Percentiles rank a stretch among this genome's conserved stretches.
Conservation (phyloP, 1,140 invertebrate genomes). For the Zaprionus gabonicus region DNA sequence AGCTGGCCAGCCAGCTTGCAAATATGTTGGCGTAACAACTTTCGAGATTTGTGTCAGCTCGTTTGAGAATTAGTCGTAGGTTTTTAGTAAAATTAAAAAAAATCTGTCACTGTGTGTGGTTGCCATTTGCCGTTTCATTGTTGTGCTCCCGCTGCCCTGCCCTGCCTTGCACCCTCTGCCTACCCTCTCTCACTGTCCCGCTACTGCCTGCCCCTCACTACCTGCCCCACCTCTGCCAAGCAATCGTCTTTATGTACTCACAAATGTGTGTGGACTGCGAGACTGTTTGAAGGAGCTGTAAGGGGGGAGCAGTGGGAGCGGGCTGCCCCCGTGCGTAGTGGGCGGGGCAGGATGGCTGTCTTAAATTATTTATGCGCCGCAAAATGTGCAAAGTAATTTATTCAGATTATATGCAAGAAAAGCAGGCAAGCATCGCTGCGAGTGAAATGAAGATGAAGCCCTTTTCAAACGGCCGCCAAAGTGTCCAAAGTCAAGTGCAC, state of each 20-base stretch:
- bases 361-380: conserved; percentile 80
- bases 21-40: conserved; percentile 74
- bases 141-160: conserved; percentile 27
- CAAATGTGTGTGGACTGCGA: neutral
- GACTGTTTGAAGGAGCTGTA: neutral
- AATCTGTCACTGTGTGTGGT: conserved; percentile 69
- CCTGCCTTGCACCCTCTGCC: neutral
- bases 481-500: conserved; percentile 78
- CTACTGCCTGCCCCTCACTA: neutral
- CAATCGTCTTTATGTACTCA: neutral
- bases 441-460: conserved; percentile 67
- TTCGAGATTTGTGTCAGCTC: conserved; percentile 80
- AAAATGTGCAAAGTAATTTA: conserved; percentile 82
- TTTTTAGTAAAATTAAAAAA: conserved; percentile 83
- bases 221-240: neutral
- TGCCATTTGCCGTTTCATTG: conserved; percentile 76
- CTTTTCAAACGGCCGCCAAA: conserved; percentile 70
- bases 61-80: conserved; percentile 82
- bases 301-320: neutral
- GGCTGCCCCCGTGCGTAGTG: conserved; percentile 1
- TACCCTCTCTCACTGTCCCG: conserved; percentile 11
- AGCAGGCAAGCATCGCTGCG: conserved; percentile 54
- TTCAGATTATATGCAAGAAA: conserved; percentile 77
- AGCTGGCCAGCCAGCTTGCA: conserved; percentile 22
- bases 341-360: conserved; percentile 13